A percentile compares a stretch with the other conserved stretches of the same genome.
Evolutionary conservation across 2,113 vertebrate genomes (phyloP).

Genomic region (Platanista minor): DNA sequence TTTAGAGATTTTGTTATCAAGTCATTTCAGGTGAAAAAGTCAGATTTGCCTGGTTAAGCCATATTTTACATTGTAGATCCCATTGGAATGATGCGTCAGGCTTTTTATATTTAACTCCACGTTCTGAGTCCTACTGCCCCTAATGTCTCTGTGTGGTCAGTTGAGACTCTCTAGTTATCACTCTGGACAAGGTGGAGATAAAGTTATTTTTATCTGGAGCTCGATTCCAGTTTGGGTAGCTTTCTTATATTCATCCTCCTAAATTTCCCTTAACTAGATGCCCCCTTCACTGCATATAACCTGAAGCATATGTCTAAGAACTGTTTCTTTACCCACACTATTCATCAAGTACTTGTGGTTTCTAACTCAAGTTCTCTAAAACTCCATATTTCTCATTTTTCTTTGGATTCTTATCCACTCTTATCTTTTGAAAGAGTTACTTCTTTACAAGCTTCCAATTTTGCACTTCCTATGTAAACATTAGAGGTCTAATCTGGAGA

Average conservation of each 20-base stretch:
- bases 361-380: not conserved
- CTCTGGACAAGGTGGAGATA: not conserved
- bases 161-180: not conserved
- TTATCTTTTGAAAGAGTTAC: not conserved
- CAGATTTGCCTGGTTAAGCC: not conserved
- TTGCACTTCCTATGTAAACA: not conserved
- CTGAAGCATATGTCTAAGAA: not conserved
- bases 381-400: not conserved
- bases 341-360: not conserved
- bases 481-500: not conserved
- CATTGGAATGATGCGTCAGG: not conserved
- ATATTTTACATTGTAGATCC: not conserved
- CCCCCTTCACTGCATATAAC: not conserved
- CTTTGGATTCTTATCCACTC: not conserved
- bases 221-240: not conserved
- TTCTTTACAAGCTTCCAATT: not conserved
- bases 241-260: not conserved
- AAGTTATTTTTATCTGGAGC: not conserved
- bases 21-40: not conserved
- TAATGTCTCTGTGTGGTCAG: not conserved
- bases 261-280: not conserved
- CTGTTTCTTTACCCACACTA: not conserved
- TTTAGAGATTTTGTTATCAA: not conserved
- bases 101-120: not conserved
- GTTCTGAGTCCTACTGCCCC: not conserved